phyloP scores from a whole-genome alignment of 2,797 vertebrate species.

The Enteromius fasciolatus region DNA sequence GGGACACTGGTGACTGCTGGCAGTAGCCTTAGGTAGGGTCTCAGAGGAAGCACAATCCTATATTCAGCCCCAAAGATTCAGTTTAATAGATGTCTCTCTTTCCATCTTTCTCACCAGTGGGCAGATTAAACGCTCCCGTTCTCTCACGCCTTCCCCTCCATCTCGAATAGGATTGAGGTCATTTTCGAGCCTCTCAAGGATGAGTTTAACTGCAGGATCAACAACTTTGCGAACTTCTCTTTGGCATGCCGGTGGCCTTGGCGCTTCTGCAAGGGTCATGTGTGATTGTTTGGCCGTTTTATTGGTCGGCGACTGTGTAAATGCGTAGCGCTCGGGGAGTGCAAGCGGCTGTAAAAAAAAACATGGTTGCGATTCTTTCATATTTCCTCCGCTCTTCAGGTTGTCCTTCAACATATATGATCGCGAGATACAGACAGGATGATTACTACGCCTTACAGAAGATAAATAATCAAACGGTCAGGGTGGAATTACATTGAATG shows the following conservation, averaged over 20 bases:
- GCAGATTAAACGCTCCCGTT: constrained; percentile 46
- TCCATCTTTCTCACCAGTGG: constrained; percentile 40
- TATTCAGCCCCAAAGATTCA: constrained; percentile 47
- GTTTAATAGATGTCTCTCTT: constrained; percentile 48
- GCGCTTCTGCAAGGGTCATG: constrained; percentile 4
- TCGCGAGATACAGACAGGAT: not conserved
- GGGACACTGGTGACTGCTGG: constrained; percentile 22
- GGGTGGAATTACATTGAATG: not conserved
- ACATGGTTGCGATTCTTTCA: constrained; percentile 11
- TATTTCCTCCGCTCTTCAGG: constrained; percentile 7
- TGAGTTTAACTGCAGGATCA: constrained; percentile 37
- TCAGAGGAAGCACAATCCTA: constrained; percentile 40
- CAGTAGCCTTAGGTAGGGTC: constrained; percentile 48
- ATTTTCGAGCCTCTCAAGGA: constrained; percentile 14
- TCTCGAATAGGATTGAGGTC: constrained; percentile 39
- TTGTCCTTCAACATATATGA: constrained; percentile 32
- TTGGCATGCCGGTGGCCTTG: not conserved
- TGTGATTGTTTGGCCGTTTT: constrained; percentile 40
- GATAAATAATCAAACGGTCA: constrained; percentile 6
- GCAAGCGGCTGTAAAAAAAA: constrained; percentile 10
- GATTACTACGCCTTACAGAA: constrained; percentile 1
- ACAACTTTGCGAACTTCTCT: constrained; percentile 25
- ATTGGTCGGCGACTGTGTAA: constrained; percentile 32
- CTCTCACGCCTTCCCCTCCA: constrained; percentile 30
- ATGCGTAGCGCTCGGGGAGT: not conserved